phyloP scores from a whole-genome alignment of 2,888 invertebrate species.

The Dryococelus australis region DNA sequence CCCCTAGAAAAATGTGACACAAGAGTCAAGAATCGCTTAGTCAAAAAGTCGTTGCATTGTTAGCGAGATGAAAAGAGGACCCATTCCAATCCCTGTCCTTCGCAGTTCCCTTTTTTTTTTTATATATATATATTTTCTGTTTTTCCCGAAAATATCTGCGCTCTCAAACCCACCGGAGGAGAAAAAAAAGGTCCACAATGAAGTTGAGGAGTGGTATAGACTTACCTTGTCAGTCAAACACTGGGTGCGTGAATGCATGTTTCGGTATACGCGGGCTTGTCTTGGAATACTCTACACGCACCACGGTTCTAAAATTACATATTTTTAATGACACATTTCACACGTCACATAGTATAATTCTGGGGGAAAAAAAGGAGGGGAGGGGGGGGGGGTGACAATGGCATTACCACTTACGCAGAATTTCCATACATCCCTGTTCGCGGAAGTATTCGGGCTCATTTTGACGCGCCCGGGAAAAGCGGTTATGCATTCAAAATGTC shows the following conservation, averaged over 20 bases:
- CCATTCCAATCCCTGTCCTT: background rate
- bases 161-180: background rate
- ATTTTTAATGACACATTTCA: background rate
- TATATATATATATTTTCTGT: too few species aligned
- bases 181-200: background rate
- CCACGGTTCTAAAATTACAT: constrained; percentile 20
- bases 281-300: background rate
- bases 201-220: background rate
- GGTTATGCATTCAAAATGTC: background rate
- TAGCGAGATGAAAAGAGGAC: background rate
- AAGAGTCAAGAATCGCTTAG: background rate
- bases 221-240: constrained; percentile 1
- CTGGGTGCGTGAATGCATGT: background rate
- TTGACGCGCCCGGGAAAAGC: background rate
- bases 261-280: background rate
- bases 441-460: too few species aligned
- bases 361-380: too few species aligned
- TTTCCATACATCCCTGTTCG: too few species aligned
- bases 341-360: too few species aligned
- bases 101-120: background rate
- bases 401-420: too few species aligned
- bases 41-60: constrained; percentile 11
- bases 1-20: background rate
- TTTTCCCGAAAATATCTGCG: background rate
- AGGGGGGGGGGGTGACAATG: too few species aligned